phyloP scores from a whole-genome alignment of 2,113 vertebrate species.

The Kryptolebias marmoratus region DNA sequence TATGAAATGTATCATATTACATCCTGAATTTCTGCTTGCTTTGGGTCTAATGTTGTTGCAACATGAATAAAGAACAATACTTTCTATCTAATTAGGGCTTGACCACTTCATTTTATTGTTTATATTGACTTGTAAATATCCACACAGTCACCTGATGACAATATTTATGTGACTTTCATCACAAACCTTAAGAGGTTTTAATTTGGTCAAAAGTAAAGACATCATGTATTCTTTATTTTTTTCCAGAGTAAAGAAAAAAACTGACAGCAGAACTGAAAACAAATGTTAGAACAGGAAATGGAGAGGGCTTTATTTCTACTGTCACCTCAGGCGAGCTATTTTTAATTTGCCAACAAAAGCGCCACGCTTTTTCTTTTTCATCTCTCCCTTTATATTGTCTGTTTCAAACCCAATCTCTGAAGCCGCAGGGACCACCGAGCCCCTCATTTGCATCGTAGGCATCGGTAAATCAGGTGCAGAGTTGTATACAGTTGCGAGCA shows the following conservation, averaged over 20 bases:
- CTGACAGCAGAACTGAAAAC: slow-evolving; percentile 51
- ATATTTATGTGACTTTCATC: slow-evolving; percentile 34
- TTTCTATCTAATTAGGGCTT: slow-evolving; percentile 13
- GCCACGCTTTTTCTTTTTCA: not conserved
- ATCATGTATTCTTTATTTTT: slow-evolving; percentile 29
- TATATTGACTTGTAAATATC: slow-evolving; percentile 32
- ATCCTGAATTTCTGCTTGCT: slow-evolving; percentile 12
- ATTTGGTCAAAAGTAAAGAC: slow-evolving; percentile 51
- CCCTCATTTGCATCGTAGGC: slow-evolving; percentile 63
- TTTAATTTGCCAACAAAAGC: slow-evolving; percentile 72
- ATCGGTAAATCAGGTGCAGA: slow-evolving; percentile 52
- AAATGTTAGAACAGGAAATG: slow-evolving; percentile 44
- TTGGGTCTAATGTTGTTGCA: slow-evolving; percentile 15
- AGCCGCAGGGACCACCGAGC: slow-evolving; percentile 48
- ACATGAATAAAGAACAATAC: slow-evolving; percentile 15
- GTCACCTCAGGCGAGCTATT: slow-evolving; percentile 71
- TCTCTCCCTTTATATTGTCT: slow-evolving; percentile 16
- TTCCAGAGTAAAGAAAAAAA: not conserved
- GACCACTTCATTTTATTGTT: slow-evolving; percentile 21
- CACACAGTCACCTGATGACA: slow-evolving; percentile 17
- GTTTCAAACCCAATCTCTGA: slow-evolving; percentile 50
- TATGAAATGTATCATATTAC: slow-evolving; percentile 1
- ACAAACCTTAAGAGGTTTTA: slow-evolving; percentile 43
- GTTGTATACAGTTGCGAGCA: slow-evolving; percentile 28
- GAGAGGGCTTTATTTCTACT: slow-evolving; percentile 42